Conservation (phyloP, 2,888 invertebrate genomes). For the Lottia gigantea region DNA sequence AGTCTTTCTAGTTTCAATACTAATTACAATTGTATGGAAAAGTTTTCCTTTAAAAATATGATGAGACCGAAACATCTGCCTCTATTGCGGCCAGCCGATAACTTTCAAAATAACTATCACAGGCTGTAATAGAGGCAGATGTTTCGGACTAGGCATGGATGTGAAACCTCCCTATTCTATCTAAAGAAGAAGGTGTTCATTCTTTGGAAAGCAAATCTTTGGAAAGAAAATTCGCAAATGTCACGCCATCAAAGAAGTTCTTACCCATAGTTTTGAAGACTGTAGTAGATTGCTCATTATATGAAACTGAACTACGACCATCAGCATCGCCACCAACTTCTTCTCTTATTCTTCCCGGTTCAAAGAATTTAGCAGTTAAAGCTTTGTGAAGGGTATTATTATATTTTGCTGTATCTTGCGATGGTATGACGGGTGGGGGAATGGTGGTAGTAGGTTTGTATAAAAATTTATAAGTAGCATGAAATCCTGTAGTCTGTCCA, state of each 20-base stretch:
- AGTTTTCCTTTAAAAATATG: too few relatives aligned
- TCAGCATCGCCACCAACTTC: neutral
- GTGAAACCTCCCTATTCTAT: too few relatives aligned
- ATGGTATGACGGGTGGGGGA: constrained; percentile 18
- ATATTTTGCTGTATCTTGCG: neutral
- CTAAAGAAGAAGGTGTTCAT: too few relatives aligned
- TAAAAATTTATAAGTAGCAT: constrained; percentile 55
- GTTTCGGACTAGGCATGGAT: too few relatives aligned
- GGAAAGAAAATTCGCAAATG: too few relatives aligned
- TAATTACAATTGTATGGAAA: too few relatives aligned
- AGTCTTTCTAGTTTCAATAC: too few relatives aligned
- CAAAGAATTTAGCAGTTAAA: constrained; percentile 22
- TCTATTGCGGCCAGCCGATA: too few relatives aligned
- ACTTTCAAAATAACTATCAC: too few relatives aligned
- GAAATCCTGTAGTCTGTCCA: constrained; percentile 58
- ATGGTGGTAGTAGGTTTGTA: constrained; percentile 29
- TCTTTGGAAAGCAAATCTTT: too few relatives aligned
- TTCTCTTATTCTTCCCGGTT: constrained; percentile 16
- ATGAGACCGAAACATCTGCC: too few relatives aligned
- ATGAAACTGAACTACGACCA: constrained; percentile 11
- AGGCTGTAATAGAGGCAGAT: too few relatives aligned
- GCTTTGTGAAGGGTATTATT: constrained; percentile 12
- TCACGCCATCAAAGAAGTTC: neutral
- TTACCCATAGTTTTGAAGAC: constrained; percentile 13
- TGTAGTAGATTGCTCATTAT: constrained; percentile 7